A percentile compares a stretch with the other conserved stretches of the same genome.
phyloP scores from a whole-genome alignment of 2,113 vertebrate genomes.

The Syrrhaptes paradoxus region DNA sequence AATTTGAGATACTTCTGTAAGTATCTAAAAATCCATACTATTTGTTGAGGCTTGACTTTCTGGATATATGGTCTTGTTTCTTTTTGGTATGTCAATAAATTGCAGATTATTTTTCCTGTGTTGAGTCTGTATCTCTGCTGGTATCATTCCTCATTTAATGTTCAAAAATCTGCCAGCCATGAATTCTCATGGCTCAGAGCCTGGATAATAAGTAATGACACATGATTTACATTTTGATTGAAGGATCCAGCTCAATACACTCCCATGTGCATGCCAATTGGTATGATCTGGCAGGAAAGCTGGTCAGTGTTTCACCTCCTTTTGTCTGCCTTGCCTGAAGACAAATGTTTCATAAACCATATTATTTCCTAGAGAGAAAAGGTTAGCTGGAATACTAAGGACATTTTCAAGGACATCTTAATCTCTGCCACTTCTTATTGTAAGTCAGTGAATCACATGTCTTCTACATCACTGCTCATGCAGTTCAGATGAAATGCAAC shows the following conservation, averaged over 20 bases:
- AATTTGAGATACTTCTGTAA: not conserved
- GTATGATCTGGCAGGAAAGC: not conserved
- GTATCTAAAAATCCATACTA: not conserved
- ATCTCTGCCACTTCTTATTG: constrained; percentile 15
- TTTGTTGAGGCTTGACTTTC: not conserved
- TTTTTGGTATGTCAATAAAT: constrained; percentile 4
- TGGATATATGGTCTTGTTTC: not conserved
- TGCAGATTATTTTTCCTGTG: not conserved
- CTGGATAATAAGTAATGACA: constrained; percentile 34
- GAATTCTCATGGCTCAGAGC: not conserved
- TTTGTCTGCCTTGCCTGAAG: not conserved
- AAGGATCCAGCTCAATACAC: constrained; percentile 10
- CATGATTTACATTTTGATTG: constrained; percentile 38
- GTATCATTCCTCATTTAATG: not conserved
- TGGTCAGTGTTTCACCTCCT: not conserved
- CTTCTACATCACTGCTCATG: constrained; percentile 12
- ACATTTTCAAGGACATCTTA: constrained; percentile 44
- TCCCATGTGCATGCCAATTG: not conserved
- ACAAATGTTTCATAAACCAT: constrained; percentile 30
- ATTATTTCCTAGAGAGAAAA: constrained; percentile 28
- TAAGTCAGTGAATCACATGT: not conserved
- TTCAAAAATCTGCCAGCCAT: constrained; percentile 31
- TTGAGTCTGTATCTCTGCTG: not conserved
- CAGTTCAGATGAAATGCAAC: not conserved
- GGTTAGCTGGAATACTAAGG: constrained; percentile 23